Percentiles rank a stretch among this genome's conserved stretches.
These are phyloP conservation scores for Apodemia mormo DNA, from an alignment of 2,888 invertebrate genomes.

Conservation along the genomic window DNA sequence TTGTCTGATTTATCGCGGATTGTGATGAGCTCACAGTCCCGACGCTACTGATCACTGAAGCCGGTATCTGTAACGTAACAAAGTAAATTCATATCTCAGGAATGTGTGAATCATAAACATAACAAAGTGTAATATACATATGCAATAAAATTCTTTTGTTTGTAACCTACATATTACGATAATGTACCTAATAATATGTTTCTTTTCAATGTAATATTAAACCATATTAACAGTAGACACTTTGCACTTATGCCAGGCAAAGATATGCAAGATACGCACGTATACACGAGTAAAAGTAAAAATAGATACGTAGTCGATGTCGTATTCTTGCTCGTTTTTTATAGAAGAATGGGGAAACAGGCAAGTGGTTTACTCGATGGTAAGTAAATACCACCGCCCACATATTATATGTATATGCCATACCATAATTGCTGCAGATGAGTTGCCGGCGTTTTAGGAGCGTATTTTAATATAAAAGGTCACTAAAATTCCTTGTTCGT, in stretches of 20 bases:
- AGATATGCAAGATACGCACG: not conserved
- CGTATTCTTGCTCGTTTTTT: too few relatives aligned
- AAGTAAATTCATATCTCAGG: constrained; percentile 16
- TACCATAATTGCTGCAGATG: too few relatives aligned
- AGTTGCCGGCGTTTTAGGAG: too few relatives aligned
- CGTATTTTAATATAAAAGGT: too few relatives aligned
- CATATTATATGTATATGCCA: too few relatives aligned
- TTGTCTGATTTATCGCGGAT: constrained; percentile 63
- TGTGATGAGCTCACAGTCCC: constrained; percentile 79
- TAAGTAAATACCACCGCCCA: too few relatives aligned
- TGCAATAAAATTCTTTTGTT: constrained; percentile 15
- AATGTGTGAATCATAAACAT: constrained; percentile 23
- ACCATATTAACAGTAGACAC: not conserved
- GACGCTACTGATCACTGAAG: constrained; percentile 82
- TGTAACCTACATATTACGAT: constrained; percentile 11
- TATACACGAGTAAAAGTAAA: not conserved
- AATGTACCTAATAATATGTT: not conserved
- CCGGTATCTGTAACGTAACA: constrained; percentile 72
- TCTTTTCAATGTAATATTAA: not conserved
- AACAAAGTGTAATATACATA: constrained; percentile 6
- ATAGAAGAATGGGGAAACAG: too few relatives aligned
- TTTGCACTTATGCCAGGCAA: not conserved
- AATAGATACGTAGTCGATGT: not conserved
- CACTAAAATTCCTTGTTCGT: too few relatives aligned
- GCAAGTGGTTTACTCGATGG: too few relatives aligned